phyloP scores from a whole-genome alignment of 1,140 invertebrate species.

The Rhagoletis pomonella region DNA sequence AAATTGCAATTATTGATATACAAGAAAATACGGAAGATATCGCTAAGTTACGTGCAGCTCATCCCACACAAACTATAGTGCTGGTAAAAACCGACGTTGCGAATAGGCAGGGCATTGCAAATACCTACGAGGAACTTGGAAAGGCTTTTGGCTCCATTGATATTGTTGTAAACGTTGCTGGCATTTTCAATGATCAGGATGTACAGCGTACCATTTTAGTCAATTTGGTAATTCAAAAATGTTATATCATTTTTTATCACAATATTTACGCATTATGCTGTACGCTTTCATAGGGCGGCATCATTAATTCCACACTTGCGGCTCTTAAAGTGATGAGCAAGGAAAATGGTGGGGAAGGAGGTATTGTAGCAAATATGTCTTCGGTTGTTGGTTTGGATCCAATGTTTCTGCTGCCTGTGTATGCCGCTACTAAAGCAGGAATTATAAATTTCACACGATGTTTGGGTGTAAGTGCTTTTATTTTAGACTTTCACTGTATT shows the following conservation, averaged over 20 bases:
- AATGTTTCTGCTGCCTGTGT: constrained; percentile 79
- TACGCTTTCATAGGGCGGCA: constrained; percentile 67
- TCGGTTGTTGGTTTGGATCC: constrained; percentile 78
- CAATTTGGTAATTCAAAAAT: constrained; percentile 72
- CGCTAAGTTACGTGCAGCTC: constrained; percentile 63
- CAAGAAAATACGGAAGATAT: constrained; percentile 70
- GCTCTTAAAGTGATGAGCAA: constrained; percentile 77
- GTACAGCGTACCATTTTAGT: constrained; percentile 74
- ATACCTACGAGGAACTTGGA: constrained; percentile 69
- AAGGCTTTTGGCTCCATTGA: constrained; percentile 76
- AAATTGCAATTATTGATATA: constrained; percentile 70
- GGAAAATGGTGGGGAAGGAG: constrained; percentile 78
- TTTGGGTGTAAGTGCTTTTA: constrained; percentile 74
- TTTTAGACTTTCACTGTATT: background rate
- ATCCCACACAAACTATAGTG: constrained; percentile 69
- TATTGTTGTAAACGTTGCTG: constrained; percentile 79
- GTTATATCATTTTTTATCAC: background rate
- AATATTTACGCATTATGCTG: background rate
- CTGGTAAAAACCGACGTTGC: constrained; percentile 72
- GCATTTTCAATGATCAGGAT: constrained; percentile 76
- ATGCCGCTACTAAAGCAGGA: constrained; percentile 81
- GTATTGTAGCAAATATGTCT: constrained; percentile 80
- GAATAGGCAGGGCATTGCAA: constrained; percentile 70
- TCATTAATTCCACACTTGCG: constrained; percentile 71
- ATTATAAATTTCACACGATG: constrained; percentile 77